A percentile compares a stretch with the other conserved stretches of the same genome.
Evolutionary conservation across 1,140 invertebrate genomes (phyloP).

Genomic region (Tetragnatha versicolor): DNA sequence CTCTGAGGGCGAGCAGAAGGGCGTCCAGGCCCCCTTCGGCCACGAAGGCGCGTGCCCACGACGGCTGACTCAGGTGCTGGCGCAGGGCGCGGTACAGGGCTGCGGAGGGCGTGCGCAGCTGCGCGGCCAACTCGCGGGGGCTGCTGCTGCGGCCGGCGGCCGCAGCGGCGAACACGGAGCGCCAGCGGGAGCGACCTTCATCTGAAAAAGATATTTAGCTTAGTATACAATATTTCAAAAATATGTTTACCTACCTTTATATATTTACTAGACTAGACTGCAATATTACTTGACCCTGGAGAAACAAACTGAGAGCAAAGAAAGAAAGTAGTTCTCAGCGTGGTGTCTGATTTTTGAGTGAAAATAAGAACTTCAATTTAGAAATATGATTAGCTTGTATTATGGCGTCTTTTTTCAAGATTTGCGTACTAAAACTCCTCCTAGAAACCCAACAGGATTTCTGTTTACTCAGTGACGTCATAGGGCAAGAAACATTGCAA

Average conservation of each 20-base stretch:
- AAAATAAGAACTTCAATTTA: too few relatives aligned
- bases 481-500: too few relatives aligned
- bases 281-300: background rate
- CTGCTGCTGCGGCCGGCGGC: background rate
- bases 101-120: conserved; percentile 15
- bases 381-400: too few relatives aligned
- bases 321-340: background rate
- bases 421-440: too few relatives aligned
- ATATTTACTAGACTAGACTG: background rate
- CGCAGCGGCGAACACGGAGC: conserved; percentile 3
- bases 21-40: conserved; percentile 27
- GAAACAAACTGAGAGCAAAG: background rate
- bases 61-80: conserved; percentile 5
- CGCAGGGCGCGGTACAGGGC: background rate
- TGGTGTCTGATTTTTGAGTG: background rate
- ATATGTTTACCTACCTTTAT: too few relatives aligned
- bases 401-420: too few relatives aligned
- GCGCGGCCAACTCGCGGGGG: conserved; percentile 23
- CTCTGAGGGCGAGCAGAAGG: conserved; percentile 13
- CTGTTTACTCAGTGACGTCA: too few relatives aligned
- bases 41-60: conserved; percentile 28
- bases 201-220: background rate
- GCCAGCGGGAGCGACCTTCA: background rate
- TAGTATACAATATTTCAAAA: too few relatives aligned
- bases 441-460: too few relatives aligned